Conservation (phyloP, 2,797 vertebrate species). For the Trematomus bernacchii region DNA sequence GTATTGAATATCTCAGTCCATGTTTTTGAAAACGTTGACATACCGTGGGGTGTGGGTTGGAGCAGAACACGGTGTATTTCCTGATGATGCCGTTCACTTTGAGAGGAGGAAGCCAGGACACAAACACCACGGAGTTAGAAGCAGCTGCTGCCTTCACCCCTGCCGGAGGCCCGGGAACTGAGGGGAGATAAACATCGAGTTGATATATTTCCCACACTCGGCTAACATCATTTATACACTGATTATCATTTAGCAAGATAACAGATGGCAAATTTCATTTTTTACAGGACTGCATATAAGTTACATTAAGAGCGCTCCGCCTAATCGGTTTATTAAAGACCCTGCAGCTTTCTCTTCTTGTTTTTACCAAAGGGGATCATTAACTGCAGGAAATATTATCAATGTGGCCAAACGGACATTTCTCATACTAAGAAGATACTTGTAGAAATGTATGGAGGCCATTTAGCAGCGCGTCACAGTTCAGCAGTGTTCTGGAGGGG, state of each 20-base stretch:
- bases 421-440: constrained; percentile 19
- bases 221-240: constrained; percentile 31
- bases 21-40: constrained; percentile 2
- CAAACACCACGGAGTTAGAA: constrained; percentile 94
- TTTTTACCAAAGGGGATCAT: constrained; percentile 28
- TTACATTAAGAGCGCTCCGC: constrained; percentile 20
- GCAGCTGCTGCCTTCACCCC: constrained; percentile 97
- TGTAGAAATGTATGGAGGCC: constrained; percentile 10
- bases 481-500: background rate
- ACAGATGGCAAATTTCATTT: constrained; percentile 21
- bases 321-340: constrained; percentile 28
- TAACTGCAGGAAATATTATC: constrained; percentile 15
- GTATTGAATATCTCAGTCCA: background rate
- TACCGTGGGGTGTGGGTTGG: constrained; percentile 96
- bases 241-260: constrained; percentile 28
- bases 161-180: constrained; percentile 96
- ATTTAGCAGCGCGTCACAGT: background rate
- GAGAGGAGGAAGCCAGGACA: constrained; percentile 97
- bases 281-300: background rate
- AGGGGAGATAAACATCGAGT: constrained; percentile 24
- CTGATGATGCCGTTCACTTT: constrained; percentile 97
- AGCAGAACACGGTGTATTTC: constrained; percentile 98
- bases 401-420: constrained; percentile 13
- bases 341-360: background rate
- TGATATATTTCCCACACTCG: constrained; percentile 32